A percentile compares a stretch with the other conserved stretches of the same genome.
phyloP scores from a whole-genome alignment of 2,797 vertebrate species.

The Gouania willdenowi region DNA sequence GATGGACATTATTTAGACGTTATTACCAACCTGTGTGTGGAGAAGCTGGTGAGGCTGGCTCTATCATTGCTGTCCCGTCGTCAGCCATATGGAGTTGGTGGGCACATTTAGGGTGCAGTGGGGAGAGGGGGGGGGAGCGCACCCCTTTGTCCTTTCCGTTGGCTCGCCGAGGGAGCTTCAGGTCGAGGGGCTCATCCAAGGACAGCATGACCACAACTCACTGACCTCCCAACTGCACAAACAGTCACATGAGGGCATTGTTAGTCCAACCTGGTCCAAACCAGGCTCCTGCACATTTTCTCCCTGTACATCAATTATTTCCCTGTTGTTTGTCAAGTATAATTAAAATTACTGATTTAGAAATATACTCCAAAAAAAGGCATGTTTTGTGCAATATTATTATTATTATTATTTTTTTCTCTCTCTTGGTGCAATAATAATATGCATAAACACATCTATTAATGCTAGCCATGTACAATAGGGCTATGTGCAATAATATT shows the following conservation, averaged over 20 bases:
- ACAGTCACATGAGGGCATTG: conserved; percentile 19
- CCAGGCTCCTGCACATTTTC: too few species aligned
- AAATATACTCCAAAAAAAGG: too few species aligned
- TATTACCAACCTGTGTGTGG: conserved; percentile 69
- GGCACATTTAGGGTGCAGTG: conserved; percentile 62
- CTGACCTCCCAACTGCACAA: conserved; percentile 61
- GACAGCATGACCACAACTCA: conserved; percentile 82
- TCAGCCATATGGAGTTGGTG: conserved; percentile 77
- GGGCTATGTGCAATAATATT: too few species aligned
- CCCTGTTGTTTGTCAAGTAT: too few species aligned
- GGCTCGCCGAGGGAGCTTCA: conserved; percentile 86
- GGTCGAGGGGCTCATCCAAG: conserved; percentile 93
- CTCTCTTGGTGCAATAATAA: too few species aligned
- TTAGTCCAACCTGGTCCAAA: not conserved
- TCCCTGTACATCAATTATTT: too few species aligned
- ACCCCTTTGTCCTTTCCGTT: conserved; percentile 71
- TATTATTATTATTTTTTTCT: too few species aligned
- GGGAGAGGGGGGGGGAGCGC: conserved; percentile 52
- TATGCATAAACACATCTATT: too few species aligned
- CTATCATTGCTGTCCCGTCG: conserved; percentile 75
- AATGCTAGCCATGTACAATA: too few species aligned
- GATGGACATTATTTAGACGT: too few species aligned
- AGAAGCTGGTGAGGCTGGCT: conserved; percentile 75
- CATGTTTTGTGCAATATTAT: too few species aligned
- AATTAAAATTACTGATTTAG: too few species aligned